These are phyloP conservation scores for Strongylocentrotus purpuratus DNA, from an alignment of 35 echinoderm and acorn worm genomes.

Conservation along the genomic window DNA sequence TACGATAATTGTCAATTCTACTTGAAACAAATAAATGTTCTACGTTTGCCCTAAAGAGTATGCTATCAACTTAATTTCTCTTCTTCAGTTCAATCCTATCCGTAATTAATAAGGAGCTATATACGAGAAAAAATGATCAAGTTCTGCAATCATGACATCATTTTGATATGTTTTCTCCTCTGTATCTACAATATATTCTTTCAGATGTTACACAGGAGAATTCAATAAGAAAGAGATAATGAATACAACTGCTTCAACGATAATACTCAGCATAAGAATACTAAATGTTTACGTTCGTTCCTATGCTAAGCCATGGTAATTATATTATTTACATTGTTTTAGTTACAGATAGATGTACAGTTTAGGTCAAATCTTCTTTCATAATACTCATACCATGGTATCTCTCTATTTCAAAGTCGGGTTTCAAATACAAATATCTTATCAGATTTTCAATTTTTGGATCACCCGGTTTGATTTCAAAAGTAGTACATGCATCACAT, in stretches of 20 bases:
- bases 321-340: constrained; percentile 11
- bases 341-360: background rate
- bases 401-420: background rate
- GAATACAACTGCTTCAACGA: constrained; percentile 6
- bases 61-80: background rate
- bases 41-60: background rate
- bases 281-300: background rate
- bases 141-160: background rate
- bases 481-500: too few relatives aligned
- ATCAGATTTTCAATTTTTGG: background rate
- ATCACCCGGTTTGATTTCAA: too few relatives aligned
- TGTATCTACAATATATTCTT: constrained; percentile 1
- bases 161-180: background rate
- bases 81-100: background rate
- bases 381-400: background rate
- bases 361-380: background rate
- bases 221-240: background rate
- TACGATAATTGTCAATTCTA: background rate
- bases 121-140: background rate
- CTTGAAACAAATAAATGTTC: background rate
- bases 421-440: too few relatives aligned
- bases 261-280: background rate
- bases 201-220: background rate
- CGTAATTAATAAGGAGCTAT: background rate
- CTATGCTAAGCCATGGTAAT: background rate